A percentile compares a stretch with the other conserved stretches of the same genome.
phyloP scores from a whole-genome alignment of 2,888 invertebrate genomes.

The Conchocele bisecta region DNA sequence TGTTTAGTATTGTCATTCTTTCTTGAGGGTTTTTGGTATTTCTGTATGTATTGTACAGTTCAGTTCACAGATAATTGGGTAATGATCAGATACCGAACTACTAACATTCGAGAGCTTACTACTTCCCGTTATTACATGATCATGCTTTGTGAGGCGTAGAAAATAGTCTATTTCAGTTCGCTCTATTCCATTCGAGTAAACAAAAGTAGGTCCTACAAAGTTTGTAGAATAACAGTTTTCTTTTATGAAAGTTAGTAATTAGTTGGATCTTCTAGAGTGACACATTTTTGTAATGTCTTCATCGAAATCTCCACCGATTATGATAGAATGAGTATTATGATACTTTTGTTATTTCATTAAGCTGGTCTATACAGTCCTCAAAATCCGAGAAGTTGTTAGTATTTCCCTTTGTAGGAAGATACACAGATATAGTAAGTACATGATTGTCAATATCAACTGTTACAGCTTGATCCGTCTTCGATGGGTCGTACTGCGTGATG shows the following conservation, averaged over 20 bases:
- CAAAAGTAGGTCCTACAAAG: conserved; percentile 1
- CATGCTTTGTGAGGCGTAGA: neutral
- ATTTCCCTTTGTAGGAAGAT: conserved; percentile 18
- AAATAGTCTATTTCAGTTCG: conserved; percentile 22
- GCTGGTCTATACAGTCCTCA: conserved; percentile 18
- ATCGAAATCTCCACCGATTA: conserved; percentile 24
- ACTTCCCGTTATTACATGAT: no score
- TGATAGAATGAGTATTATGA: conserved; percentile 7
- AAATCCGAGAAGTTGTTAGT: neutral
- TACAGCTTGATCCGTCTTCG: no score
- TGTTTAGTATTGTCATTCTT: no score
- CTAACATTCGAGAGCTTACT: no score
- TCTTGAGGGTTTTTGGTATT: no score
- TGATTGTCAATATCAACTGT: neutral
- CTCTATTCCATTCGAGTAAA: conserved; percentile 17
- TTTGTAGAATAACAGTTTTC: neutral
- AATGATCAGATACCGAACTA: no score
- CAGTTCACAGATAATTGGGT: no score
- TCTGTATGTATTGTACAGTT: no score
- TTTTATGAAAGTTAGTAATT: conserved; percentile 4
- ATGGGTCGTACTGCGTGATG: no score
- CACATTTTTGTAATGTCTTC: conserved; percentile 9
- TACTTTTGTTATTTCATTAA: conserved; percentile 14
- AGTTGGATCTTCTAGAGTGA: neutral
- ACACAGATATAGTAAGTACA: conserved; percentile 8